phyloP scores from a whole-genome alignment of 2,113 vertebrate species.

The Lepus timidus region DNA sequence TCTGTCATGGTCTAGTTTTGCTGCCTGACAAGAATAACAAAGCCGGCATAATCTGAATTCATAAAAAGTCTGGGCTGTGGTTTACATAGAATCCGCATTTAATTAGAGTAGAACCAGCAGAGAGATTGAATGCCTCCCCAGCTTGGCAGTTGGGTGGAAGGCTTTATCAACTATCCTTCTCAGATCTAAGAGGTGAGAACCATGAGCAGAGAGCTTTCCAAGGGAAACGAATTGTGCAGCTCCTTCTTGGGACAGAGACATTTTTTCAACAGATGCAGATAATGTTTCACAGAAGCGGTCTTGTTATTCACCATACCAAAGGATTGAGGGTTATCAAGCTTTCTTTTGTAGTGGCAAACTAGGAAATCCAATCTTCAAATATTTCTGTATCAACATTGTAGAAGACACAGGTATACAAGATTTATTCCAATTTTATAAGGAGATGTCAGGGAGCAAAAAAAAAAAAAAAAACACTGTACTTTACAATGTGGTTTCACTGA shows the following conservation, averaged over 20 bases:
- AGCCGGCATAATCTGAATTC: constrained; percentile 85
- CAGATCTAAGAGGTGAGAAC: constrained; percentile 70
- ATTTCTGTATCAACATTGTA: not conserved
- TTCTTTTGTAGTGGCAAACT: not conserved
- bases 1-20: constrained; percentile 89
- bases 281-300: not conserved
- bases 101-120: constrained; percentile 80
- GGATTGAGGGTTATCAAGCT: not conserved
- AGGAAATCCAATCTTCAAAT: not conserved
- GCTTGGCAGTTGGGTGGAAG: constrained; percentile 71
- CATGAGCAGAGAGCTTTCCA: constrained; percentile 43
- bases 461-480: not conserved
- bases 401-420: not conserved
- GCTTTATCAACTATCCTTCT: constrained; percentile 77
- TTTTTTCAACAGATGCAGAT: constrained; percentile 5
- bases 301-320: not conserved
- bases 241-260: constrained; percentile 13
- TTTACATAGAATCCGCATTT: constrained; percentile 84
- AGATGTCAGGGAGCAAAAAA: not conserved
- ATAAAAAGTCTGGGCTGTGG: constrained; percentile 80
- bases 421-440: not conserved
- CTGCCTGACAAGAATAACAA: constrained; percentile 86
- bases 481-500: not conserved
- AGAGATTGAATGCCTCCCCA: constrained; percentile 66
- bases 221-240: not conserved